Evolutionary conservation across 2,797 vertebrate species (phyloP).

Genomic region (Acomys russatus): DNA sequence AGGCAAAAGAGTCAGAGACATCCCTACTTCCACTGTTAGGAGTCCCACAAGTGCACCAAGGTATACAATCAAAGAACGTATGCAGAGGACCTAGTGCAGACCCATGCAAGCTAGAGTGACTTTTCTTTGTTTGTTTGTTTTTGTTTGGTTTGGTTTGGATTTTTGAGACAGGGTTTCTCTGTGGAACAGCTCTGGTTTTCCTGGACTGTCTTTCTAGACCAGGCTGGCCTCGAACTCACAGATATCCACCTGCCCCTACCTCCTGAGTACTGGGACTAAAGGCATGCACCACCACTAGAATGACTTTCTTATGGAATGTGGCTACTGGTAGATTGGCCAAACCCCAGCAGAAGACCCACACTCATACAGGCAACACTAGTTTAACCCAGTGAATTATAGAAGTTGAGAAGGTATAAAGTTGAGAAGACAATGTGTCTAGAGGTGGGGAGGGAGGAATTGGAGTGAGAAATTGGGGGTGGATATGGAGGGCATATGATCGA

Average conservation of each 20-base stretch:
- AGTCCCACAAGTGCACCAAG: background rate
- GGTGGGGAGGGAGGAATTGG: too few relatives aligned
- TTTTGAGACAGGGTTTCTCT: too few relatives aligned
- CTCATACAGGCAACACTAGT: background rate
- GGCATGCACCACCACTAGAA: background rate
- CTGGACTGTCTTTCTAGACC: too few relatives aligned
- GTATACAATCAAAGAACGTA: background rate
- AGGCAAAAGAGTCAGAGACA: background rate
- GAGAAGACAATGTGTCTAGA: background rate
- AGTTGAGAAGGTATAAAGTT: too few relatives aligned
- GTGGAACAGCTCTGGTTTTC: too few relatives aligned
- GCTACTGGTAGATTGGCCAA: background rate
- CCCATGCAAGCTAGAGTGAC: background rate
- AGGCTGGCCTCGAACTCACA: too few relatives aligned
- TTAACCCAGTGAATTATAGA: background rate
- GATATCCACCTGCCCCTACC: too few relatives aligned
- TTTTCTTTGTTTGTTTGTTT: background rate
- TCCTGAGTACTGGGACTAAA: too few relatives aligned
- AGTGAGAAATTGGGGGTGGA: background rate
- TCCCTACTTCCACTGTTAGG: background rate
- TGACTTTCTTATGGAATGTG: background rate
- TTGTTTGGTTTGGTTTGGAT: too few relatives aligned
- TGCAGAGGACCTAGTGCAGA: background rate
- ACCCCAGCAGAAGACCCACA: background rate
- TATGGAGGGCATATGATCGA: background rate